phyloP scores from a whole-genome alignment of 1,140 invertebrate species.

The Lutraria rhynchaena region DNA sequence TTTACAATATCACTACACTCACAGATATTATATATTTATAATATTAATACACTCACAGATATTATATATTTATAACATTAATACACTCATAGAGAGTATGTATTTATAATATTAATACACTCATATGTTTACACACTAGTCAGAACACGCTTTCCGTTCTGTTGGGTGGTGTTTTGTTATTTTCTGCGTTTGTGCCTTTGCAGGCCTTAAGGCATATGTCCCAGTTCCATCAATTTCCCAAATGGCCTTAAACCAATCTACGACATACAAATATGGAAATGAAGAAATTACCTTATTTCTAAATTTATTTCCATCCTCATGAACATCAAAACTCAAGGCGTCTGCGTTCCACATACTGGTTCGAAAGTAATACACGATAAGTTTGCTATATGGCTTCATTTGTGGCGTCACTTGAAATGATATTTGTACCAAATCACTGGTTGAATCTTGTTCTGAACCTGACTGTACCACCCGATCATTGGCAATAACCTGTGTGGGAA shows the following conservation, averaged over 20 bases:
- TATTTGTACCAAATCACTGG: background rate
- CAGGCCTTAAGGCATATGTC: no score
- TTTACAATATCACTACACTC: no score
- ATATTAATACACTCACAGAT: no score
- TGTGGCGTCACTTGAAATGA: background rate
- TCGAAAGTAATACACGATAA: slow-evolving; percentile 36
- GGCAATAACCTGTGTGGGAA: slow-evolving; percentile 26
- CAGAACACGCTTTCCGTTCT: no score
- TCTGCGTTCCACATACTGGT: slow-evolving; percentile 38
- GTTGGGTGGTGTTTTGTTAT: no score
- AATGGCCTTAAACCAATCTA: background rate
- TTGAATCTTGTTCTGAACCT: background rate
- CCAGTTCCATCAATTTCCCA: no score
- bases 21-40: no score
- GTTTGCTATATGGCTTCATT: slow-evolving; percentile 44
- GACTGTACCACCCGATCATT: slow-evolving; percentile 36
- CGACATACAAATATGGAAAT: background rate
- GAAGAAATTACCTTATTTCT: slow-evolving; percentile 36
- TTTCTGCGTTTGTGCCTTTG: no score
- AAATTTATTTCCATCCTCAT: background rate
- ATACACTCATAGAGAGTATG: no score
- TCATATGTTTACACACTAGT: no score
- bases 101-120: no score
- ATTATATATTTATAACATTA: no score
- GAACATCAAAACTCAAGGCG: slow-evolving; percentile 30